Evolutionary conservation across 2,113 vertebrate genomes (phyloP).

Genomic region (Dendropsophus ebraccatus): DNA sequence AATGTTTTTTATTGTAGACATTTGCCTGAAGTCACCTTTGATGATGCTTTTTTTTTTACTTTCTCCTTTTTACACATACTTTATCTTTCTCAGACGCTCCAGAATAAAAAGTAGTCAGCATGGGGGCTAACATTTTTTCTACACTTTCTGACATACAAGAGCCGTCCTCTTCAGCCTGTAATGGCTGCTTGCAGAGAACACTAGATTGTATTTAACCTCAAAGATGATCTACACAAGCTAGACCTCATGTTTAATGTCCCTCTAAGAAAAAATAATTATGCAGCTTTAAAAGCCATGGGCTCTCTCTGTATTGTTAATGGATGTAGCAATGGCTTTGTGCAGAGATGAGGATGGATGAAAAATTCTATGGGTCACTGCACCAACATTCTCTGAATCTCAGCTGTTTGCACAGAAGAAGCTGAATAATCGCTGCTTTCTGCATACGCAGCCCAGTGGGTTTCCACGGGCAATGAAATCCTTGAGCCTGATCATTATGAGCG

Average conservation of each 20-base stretch:
- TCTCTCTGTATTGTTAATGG: constrained; percentile 10
- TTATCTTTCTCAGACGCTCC: too few species aligned
- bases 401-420: constrained; percentile 51
- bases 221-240: not conserved
- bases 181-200: not conserved
- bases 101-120: too few species aligned
- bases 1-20: not conserved
- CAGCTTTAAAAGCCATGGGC: not conserved
- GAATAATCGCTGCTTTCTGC: constrained; percentile 64
- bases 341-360: constrained; percentile 17
- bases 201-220: not conserved
- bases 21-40: not conserved
- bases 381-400: constrained; percentile 50
- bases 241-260: not conserved
- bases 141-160: too few species aligned
- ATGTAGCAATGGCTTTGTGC: constrained; percentile 3
- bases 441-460: constrained; percentile 61
- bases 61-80: not conserved
- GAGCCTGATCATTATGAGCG: constrained; percentile 61
- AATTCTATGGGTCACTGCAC: constrained; percentile 47
- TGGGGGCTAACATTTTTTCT: too few species aligned
- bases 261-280: constrained; percentile 7
- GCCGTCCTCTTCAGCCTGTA: too few species aligned
- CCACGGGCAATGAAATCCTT: constrained; percentile 43
- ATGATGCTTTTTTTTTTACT: not conserved